phyloP scores from a whole-genome alignment of 2,888 invertebrate genomes.

The Lymantria dispar region DNA sequence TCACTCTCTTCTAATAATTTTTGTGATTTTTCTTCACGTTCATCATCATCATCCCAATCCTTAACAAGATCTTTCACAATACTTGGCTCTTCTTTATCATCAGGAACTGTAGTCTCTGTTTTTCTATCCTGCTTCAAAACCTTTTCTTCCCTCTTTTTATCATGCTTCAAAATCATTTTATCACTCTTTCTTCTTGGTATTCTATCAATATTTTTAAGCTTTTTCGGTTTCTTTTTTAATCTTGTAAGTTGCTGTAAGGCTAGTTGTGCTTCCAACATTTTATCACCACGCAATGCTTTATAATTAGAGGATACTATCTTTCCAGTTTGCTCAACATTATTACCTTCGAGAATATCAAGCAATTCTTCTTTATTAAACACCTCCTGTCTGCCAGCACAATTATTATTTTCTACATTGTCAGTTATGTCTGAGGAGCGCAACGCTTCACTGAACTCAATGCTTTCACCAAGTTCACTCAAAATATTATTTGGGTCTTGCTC shows the following conservation, averaged over 20 bases:
- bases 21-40: constrained; percentile 39
- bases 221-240: constrained; percentile 41
- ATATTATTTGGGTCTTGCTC: constrained; percentile 49
- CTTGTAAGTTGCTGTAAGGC: constrained; percentile 66
- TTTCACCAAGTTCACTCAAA: constrained; percentile 62
- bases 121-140: constrained; percentile 4
- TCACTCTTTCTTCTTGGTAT: constrained; percentile 26
- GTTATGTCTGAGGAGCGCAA: constrained; percentile 59
- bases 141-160: constrained; percentile 24
- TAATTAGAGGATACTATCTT: constrained; percentile 26
- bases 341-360: constrained; percentile 71
- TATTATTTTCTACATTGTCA: constrained; percentile 64
- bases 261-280: constrained; percentile 55
- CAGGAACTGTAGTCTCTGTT: constrained; percentile 2
- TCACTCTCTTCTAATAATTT: constrained; percentile 38
- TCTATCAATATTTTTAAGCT: constrained; percentile 26
- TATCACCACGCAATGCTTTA: constrained; percentile 25
- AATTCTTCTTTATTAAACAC: constrained; percentile 76
- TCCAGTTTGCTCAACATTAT: constrained; percentile 47
- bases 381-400: constrained; percentile 56
- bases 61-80: constrained; percentile 79
- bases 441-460: constrained; percentile 69
- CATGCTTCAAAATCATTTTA: constrained; percentile 17
- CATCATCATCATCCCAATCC: constrained; percentile 77
- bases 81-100: constrained; percentile 44